Evolutionary conservation across 2,797 vertebrate species (phyloP).

Genomic region (Aplochiton taeniatus): DNA sequence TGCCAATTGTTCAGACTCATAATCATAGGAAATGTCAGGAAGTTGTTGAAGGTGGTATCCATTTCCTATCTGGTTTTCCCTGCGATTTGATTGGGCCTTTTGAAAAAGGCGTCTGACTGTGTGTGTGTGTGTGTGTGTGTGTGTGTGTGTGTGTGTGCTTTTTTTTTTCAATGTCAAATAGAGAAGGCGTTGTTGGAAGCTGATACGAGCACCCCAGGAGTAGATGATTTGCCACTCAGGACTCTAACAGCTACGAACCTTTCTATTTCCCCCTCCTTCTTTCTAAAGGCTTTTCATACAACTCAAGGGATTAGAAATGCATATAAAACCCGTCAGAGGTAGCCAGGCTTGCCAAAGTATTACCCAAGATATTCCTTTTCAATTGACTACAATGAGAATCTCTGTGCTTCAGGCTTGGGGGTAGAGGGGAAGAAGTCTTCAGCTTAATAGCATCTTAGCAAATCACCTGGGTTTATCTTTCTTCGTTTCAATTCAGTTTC

Average conservation of each 20-base stretch:
- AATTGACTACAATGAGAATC: slow-evolving; percentile 39
- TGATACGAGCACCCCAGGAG: slow-evolving; percentile 34
- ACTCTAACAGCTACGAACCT: slow-evolving; percentile 24
- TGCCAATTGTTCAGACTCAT: slow-evolving; percentile 51
- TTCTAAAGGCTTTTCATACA: slow-evolving; percentile 41
- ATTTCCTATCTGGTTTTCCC: slow-evolving; percentile 82
- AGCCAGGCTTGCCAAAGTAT: slow-evolving; percentile 47
- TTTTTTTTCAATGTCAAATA: slow-evolving; percentile 37
- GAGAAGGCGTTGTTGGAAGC: slow-evolving; percentile 49
- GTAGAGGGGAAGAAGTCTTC: slow-evolving; percentile 5
- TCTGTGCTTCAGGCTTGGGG: slow-evolving; percentile 21
- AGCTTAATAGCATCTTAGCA: slow-evolving; percentile 27
- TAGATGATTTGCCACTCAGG: slow-evolving; percentile 33
- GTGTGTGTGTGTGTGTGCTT: not conserved
- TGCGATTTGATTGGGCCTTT: slow-evolving; percentile 53
- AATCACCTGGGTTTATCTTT: slow-evolving; percentile 30
- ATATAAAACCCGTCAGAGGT: slow-evolving; percentile 47
- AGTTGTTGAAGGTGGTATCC: slow-evolving; percentile 82
- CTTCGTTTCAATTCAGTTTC: slow-evolving; percentile 35
- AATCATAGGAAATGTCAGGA: slow-evolving; percentile 80
- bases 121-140: slow-evolving; percentile 23
- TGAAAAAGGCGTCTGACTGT: slow-evolving; percentile 56
- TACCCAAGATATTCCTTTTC: slow-evolving; percentile 42
- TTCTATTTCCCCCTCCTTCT: slow-evolving; percentile 5
- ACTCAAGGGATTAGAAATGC: slow-evolving; percentile 46